Evolutionary conservation across 2,797 vertebrate species (phyloP), one percentile per base, ranked within the genome.

Genomic region (Tiaroga cobitis): DNA sequence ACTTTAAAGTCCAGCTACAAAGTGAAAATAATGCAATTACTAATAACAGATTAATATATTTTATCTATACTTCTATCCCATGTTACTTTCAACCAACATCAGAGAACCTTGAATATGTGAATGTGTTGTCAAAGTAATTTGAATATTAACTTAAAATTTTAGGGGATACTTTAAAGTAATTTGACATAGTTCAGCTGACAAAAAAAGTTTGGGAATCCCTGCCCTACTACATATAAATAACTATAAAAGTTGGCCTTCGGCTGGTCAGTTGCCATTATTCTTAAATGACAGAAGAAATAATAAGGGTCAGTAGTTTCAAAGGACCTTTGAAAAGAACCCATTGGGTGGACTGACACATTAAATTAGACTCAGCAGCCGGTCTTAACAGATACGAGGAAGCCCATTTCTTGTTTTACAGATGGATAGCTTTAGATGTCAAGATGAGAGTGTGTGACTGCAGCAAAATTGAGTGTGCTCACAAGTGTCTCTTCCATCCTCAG

Each of bases 361-460:
- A 39, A 32, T 43, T 72, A 59, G 8, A 21, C 51, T 46, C 81
- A 59, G 37, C 69, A 61, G 81, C 81, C 32, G 69, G 37, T 8
- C n/a, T 72, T 54, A 82, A 59, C n/a, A 41, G 68, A 73, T 43
- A 72, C 1, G 1, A 61, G 16, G 46, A 82, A 82, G 18, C 51
- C 51, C 5, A 16, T 73, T 82, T 43, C 37, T 59, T 59, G 49
- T 61, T 73, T 82, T 16, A 19, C 80, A 59, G 80, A 81, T 81
- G 80, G 49, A 72, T 81, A 26, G 34, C 24, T 81, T 81, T 70
- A 39, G 80, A 81, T 81, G 46, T 81, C 80, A 69, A 59, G 68
- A 73, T 82, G 49, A 82, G 51, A 39, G 49, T 15, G 51, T 26
- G 61, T 68, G 49, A 77, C 61, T 54, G 73, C 72, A 77, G 32